Conservation (phyloP, 2,113 vertebrate genomes). For the Benitochromis conjunctus region DNA sequence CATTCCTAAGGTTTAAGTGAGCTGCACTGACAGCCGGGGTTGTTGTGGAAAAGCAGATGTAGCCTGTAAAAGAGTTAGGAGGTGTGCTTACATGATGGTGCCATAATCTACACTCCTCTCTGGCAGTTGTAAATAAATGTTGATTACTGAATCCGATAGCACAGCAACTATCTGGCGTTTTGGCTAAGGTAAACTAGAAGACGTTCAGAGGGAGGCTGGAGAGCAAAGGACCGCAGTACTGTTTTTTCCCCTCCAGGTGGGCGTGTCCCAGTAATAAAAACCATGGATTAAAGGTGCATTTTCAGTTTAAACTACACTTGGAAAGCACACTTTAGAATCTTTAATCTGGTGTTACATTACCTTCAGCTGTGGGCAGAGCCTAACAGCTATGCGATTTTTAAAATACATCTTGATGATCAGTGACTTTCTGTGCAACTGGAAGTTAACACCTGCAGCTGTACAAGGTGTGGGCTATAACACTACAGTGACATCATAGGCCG, state of each 20-base stretch:
- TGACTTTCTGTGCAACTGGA: no score
- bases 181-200: not conserved
- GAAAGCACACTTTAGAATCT: not conserved
- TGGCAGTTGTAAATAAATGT: not conserved
- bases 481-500: not conserved
- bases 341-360: not conserved
- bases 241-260: not conserved
- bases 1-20: not conserved
- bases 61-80: not conserved
- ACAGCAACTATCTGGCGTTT: not conserved
- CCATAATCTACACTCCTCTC: not conserved
- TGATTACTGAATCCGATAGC: not conserved
- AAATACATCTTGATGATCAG: no score
- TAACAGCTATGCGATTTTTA: not conserved
- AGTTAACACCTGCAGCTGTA: not conserved
- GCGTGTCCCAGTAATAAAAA: not conserved
- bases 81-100: not conserved
- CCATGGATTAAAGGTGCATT: not conserved
- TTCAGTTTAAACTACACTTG: not conserved
- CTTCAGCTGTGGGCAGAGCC: not conserved
- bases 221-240: not conserved
- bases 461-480: not conserved
- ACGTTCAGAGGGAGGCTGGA: not conserved
- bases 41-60: not conserved
- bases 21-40: not conserved